Conservation (phyloP, 2,888 invertebrate species). For the Sialis fuliginosa region DNA sequence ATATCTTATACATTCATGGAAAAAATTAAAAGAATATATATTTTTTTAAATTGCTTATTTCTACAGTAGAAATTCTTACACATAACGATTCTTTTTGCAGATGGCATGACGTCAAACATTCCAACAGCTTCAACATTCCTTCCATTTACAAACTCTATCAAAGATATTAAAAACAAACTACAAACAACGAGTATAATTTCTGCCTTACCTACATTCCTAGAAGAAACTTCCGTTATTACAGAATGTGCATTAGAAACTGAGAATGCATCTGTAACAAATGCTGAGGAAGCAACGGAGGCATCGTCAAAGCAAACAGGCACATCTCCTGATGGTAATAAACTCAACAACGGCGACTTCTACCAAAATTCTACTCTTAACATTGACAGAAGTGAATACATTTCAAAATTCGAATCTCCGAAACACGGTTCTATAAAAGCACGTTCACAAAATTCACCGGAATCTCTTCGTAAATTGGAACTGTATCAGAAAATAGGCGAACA, state of each 20-base stretch:
- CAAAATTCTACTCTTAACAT: constrained; percentile 2
- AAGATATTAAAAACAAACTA: constrained; percentile 20
- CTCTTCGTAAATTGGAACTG: constrained; percentile 35
- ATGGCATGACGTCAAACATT: constrained; percentile 5
- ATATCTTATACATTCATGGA: no score
- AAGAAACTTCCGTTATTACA: constrained; percentile 11
- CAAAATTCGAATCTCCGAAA: constrained; percentile 5
- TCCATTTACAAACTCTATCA: constrained; percentile 17
- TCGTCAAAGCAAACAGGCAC: constrained; percentile 19
- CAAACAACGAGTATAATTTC: constrained; percentile 20
- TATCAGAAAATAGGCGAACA: constrained; percentile 55
- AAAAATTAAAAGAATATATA: no score
- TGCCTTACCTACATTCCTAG: constrained; percentile 17
- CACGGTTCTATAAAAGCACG: constrained; percentile 9
- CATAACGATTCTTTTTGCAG: constrained; percentile 4
- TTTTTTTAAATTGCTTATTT: background rate
- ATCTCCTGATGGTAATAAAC: background rate
- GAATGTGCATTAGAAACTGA: constrained; percentile 23
- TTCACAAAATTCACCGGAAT: constrained; percentile 13
- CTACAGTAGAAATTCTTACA: background rate
- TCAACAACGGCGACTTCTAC: background rate
- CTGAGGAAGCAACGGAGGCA: constrained; percentile 60
- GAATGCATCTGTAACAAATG: constrained; percentile 31
- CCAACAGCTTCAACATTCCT: constrained; percentile 8
- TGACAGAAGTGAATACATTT: constrained; percentile 7